These are phyloP conservation scores for Tragulus kanchil DNA, from an alignment of 2,113 vertebrate species.

Conservation along the genomic window DNA sequence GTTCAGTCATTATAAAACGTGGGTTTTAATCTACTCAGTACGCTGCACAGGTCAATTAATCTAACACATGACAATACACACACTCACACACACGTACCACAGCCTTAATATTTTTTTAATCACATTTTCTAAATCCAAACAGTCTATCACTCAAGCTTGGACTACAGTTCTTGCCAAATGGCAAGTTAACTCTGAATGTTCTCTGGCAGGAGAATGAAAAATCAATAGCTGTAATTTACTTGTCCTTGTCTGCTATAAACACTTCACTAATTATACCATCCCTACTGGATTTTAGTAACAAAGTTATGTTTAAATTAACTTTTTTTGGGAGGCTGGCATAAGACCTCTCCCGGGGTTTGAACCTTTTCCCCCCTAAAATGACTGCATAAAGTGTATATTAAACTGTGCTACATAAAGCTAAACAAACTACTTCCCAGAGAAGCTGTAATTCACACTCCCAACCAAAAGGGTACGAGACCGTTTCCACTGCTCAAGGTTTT, in stretches of 20 bases:
- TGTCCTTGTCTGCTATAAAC: background rate
- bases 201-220: background rate
- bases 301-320: too few species aligned
- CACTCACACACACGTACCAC: too few species aligned
- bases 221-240: background rate
- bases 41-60: background rate
- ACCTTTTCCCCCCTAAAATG: too few species aligned
- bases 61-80: background rate
- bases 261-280: background rate
- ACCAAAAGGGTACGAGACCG: background rate
- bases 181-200: background rate
- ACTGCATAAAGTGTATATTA: fast-evolving
- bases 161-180: background rate
- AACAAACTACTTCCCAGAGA: background rate
- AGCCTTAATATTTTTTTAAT: background rate
- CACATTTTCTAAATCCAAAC: background rate
- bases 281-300: background rate
- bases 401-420: background rate
- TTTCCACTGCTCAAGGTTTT: background rate
- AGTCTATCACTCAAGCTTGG: background rate
- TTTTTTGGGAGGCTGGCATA: too few species aligned
- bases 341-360: too few species aligned
- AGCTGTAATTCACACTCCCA: background rate
- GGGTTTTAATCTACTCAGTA: background rate
- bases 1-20: background rate